Conservation (phyloP, 1,140 invertebrate genomes). For the Microvelia longipes region DNA sequence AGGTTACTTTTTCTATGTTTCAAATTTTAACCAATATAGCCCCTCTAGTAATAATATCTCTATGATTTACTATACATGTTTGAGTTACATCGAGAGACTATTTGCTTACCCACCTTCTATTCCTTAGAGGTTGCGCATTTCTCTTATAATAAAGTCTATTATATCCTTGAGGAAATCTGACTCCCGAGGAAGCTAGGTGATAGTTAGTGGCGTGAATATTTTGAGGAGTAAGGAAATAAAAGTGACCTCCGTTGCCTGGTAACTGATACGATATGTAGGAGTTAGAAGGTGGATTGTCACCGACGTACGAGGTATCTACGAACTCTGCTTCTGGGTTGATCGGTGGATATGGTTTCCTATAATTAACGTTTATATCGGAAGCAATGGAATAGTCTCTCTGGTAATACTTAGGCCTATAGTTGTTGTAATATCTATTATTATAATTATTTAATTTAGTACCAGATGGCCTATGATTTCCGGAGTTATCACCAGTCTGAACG, state of each 20-base stretch:
- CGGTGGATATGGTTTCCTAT: conserved; percentile 32
- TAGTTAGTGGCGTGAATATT: conserved; percentile 23
- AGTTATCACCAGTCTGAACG: background rate
- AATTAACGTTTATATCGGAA: conserved; percentile 36
- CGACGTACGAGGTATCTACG: conserved; percentile 26
- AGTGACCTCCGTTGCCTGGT: conserved; percentile 50
- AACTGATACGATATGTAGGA: conserved; percentile 37
- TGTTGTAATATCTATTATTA: background rate
- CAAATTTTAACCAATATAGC: too few species aligned
- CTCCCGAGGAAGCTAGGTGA: conserved; percentile 1
- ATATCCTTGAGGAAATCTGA: conserved; percentile 3
- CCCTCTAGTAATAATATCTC: too few species aligned
- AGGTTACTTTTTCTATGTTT: too few species aligned
- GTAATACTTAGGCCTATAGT: background rate
- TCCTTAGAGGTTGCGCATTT: background rate
- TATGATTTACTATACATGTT: too few species aligned
- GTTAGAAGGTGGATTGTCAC: conserved; percentile 31
- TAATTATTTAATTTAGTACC: background rate
- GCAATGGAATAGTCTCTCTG: conserved; percentile 24
- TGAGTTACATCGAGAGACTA: too few species aligned
- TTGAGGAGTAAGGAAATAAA: conserved; percentile 60
- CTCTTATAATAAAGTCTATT: conserved; percentile 2
- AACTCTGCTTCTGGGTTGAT: conserved; percentile 39
- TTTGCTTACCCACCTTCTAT: background rate
- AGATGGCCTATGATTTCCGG: background rate